phyloP scores from a whole-genome alignment of 2,888 invertebrate genomes.

The Drosophila fungiperda region DNA sequence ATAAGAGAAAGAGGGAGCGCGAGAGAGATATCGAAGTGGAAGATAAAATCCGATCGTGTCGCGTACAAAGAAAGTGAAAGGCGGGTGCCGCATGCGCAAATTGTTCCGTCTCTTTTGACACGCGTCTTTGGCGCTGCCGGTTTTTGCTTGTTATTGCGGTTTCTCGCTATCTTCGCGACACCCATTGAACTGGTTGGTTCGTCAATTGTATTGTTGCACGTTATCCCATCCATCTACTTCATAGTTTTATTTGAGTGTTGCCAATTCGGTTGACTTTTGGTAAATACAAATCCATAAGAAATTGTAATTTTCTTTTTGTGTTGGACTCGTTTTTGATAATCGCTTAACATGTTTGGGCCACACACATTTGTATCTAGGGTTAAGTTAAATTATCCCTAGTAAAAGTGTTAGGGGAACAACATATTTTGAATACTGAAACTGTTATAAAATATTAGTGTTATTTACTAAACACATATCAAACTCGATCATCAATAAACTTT shows the following conservation, averaged over 20 bases:
- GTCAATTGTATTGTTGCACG: not conserved
- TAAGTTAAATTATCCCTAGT: not conserved
- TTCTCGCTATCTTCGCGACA: not conserved
- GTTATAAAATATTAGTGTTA: not conserved
- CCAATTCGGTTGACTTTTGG: not conserved
- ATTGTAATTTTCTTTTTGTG: not conserved
- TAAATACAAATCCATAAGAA: not conserved
- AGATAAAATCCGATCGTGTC: not conserved
- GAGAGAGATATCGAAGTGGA: not conserved
- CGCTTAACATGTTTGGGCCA: not conserved
- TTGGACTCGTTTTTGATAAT: not conserved
- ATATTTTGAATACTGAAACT: not conserved
- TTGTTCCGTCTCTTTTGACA: slow-evolving; percentile 39
- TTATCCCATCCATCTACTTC: not conserved
- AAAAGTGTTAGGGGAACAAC: not conserved
- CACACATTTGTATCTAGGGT: not conserved
- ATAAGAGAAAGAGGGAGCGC: not conserved
- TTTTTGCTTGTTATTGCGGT: slow-evolving; percentile 6
- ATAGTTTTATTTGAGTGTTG: not conserved
- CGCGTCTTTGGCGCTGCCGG: slow-evolving; percentile 33
- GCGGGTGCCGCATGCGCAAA: slow-evolving; percentile 40
- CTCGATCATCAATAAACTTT: not conserved
- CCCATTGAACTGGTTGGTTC: not conserved
- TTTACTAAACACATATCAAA: not conserved
- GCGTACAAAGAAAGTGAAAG: slow-evolving; percentile 58